A percentile compares a stretch with the other conserved stretches of the same genome.
Evolutionary conservation across 2,113 vertebrate species (phyloP).

Genomic region (Acrocephalus kingi): DNA sequence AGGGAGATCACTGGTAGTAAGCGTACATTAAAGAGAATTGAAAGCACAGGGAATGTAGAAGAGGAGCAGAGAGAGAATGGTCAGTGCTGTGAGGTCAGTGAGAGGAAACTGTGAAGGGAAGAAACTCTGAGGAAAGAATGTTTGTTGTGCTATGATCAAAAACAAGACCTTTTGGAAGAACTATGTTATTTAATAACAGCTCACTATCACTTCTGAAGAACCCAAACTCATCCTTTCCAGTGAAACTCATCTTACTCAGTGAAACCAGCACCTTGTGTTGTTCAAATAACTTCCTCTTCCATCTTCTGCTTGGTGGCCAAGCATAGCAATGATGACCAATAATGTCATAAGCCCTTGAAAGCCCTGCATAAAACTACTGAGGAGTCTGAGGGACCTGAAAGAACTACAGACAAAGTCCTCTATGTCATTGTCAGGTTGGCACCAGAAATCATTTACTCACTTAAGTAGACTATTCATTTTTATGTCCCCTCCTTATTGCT

Average conservation of each 20-base stretch:
- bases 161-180: neutral
- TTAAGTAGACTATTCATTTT: conserved; percentile 1
- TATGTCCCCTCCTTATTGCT: neutral
- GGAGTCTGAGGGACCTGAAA: neutral
- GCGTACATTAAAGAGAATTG: fast-evolving
- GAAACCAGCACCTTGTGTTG: neutral
- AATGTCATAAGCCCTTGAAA: neutral
- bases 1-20: neutral
- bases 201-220: neutral
- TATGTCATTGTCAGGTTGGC: neutral
- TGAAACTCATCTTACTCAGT: neutral
- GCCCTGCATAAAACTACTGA: neutral
- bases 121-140: neutral
- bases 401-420: neutral
- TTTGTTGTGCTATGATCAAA: neutral
- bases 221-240: neutral
- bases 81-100: neutral
- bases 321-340: neutral
- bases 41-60: neutral
- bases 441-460: neutral
- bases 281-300: neutral
- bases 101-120: neutral
- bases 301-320: neutral
- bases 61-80: neutral
- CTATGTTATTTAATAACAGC: neutral